These are phyloP conservation scores for Maccullochella peelii DNA, from an alignment of 2,113 vertebrate genomes.

Conservation along the genomic window DNA sequence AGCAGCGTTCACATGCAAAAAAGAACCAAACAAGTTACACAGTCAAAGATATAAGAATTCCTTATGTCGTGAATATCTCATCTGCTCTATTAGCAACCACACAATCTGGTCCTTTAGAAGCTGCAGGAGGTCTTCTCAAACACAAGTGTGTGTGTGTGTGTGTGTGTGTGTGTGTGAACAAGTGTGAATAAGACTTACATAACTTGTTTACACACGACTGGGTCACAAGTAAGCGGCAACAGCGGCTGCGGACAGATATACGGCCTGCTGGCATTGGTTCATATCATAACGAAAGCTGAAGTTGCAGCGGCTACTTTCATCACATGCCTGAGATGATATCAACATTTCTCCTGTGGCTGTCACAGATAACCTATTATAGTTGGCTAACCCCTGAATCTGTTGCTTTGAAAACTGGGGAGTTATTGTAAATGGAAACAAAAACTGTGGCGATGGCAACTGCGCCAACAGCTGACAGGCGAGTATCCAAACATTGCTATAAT, in stretches of 20 bases:
- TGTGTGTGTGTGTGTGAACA: no score
- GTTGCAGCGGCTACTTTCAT: neutral
- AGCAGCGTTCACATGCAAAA: neutral
- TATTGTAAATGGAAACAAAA: neutral
- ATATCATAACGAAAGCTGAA: neutral
- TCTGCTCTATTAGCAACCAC: neutral
- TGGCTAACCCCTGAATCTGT: neutral
- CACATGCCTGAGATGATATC: neutral
- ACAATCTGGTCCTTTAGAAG: neutral
- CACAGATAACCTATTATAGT: neutral
- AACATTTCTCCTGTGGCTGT: neutral
- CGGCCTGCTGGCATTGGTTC: constrained; percentile 15
- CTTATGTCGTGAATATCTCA: neutral
- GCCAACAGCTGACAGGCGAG: constrained; percentile 50
- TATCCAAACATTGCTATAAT: constrained; percentile 64
- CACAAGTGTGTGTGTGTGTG: no score
- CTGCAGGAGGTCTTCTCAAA: neutral
- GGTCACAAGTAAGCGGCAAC: constrained; percentile 36
- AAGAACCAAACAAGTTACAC: neutral
- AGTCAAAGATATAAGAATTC: neutral
- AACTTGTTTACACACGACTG: constrained; percentile 69
- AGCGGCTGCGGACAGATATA: constrained; percentile 15
- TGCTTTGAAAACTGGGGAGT: neutral
- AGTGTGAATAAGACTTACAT: constrained; percentile 58
- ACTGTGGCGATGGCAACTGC: constrained; percentile 5